Evolutionary conservation across 1,140 invertebrate species (phyloP).

Genomic region (Sminthurides bifidus): DNA sequence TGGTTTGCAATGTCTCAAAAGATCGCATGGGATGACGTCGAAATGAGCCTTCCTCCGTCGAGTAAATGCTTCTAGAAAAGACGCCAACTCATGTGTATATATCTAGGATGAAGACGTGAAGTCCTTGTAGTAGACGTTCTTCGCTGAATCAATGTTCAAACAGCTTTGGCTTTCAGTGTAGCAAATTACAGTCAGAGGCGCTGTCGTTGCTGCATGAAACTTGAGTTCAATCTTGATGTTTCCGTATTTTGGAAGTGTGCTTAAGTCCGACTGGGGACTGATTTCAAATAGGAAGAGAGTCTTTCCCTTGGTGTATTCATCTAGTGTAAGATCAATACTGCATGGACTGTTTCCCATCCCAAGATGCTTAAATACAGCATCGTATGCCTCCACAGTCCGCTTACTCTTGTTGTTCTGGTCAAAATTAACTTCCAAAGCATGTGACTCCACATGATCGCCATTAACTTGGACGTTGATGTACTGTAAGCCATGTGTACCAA

Average conservation of each 20-base stretch:
- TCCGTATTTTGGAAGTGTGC: constrained; percentile 4
- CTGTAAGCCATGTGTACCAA: constrained; percentile 8
- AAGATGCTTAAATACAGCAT: constrained; percentile 8
- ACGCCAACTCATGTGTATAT: neutral
- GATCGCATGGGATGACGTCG: neutral
- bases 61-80: neutral
- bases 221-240: constrained; percentile 12
- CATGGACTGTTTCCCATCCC: neutral
- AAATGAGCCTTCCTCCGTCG: neutral
- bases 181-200: constrained; percentile 7
- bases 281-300: constrained; percentile 12
- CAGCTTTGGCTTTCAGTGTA: constrained; percentile 16
- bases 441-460: constrained; percentile 3
- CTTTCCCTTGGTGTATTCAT: constrained; percentile 4
- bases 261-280: constrained; percentile 1
- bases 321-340: neutral
- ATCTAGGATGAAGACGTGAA: neutral
- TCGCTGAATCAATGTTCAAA: constrained; percentile 13
- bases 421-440: constrained; percentile 8
- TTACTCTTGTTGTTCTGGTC: neutral
- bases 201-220: constrained; percentile 6
- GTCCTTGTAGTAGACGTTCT: constrained; percentile 9
- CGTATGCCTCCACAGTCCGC: constrained; percentile 3
- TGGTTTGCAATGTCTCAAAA: neutral
- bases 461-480: constrained; percentile 18